phyloP scores from a whole-genome alignment of 2,888 invertebrate species.

The Cephus pulcher region DNA sequence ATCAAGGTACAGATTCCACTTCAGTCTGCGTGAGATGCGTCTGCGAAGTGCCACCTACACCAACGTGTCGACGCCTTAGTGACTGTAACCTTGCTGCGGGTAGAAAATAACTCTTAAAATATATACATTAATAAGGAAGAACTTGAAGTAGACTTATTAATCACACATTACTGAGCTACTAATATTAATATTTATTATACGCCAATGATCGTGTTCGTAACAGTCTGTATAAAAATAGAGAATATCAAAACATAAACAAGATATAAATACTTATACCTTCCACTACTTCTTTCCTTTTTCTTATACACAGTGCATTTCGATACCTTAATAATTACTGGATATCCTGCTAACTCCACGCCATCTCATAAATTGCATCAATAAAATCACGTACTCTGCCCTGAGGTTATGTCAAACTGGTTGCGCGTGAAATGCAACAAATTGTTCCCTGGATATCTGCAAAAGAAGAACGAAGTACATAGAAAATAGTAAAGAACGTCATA shows the following conservation, averaged over 20 bases:
- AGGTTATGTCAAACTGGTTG: conserved; percentile 91
- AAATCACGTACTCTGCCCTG: conserved; percentile 67
- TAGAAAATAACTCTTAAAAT: neutral
- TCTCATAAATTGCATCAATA: too few species aligned
- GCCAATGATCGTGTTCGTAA: neutral
- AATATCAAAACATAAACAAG: neutral
- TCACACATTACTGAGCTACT: neutral
- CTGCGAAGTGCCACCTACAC: conserved; percentile 52
- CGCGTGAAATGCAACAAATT: conserved; percentile 96
- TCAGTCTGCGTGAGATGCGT: conserved; percentile 47
- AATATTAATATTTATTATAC: neutral
- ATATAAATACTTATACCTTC: neutral
- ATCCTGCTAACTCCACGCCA: neutral
- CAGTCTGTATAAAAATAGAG: neutral
- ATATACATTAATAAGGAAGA: neutral
- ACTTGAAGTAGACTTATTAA: neutral
- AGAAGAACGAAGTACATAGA: too few species aligned
- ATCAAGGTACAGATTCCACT: conserved; percentile 35
- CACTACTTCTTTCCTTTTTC: neutral
- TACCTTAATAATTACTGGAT: too few species aligned
- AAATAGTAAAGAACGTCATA: too few species aligned
- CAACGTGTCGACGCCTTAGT: conserved; percentile 46
- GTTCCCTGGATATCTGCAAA: conserved; percentile 90
- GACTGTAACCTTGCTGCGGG: conserved; percentile 38
- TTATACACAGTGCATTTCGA: neutral